Conservation (phyloP, 2,113 vertebrate genomes). For the Rhipidura dahli region DNA sequence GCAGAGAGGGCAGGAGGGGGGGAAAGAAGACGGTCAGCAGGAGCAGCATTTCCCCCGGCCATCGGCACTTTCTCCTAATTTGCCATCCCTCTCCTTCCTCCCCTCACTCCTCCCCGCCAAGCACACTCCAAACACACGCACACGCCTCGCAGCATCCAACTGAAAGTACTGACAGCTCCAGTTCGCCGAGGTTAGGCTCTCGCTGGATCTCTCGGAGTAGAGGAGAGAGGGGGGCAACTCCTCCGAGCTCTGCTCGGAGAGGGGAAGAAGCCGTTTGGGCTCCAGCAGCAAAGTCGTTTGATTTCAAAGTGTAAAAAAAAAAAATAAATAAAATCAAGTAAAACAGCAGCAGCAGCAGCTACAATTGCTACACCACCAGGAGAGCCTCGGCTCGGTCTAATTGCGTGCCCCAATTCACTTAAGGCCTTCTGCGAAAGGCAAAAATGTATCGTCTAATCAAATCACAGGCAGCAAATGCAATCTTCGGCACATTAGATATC, state of each 20-base stretch:
- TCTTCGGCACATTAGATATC: conserved; percentile 67
- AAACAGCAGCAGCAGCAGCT: not conserved
- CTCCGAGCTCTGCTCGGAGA: not conserved
- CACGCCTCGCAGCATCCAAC: conserved; percentile 46
- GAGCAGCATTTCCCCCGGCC: not conserved
- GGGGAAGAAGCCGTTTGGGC: conserved; percentile 19
- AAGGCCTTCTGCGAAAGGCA: conserved; percentile 65
- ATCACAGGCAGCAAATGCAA: conserved; percentile 74
- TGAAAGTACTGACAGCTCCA: conserved; percentile 67
- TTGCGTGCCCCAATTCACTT: conserved; percentile 72
- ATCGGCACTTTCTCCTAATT: conserved; percentile 14
- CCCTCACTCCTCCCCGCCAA: conserved; percentile 31
- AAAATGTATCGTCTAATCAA: conserved; percentile 75
- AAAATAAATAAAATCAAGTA: not conserved
- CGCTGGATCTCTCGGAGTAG: not conserved
- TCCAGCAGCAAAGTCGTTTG: not conserved
- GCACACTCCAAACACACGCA: conserved; percentile 48
- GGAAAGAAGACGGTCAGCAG: conserved; percentile 18
- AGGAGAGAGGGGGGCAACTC: not conserved
- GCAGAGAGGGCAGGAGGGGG: not conserved
- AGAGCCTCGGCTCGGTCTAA: conserved; percentile 65
- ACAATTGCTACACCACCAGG: conserved; percentile 25
- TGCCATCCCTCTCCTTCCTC: conserved; percentile 15
- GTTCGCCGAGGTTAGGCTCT: conserved; percentile 4
- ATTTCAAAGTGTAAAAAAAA: not conserved